Evolutionary conservation across 2,888 invertebrate genomes (phyloP).

Genomic region (Archips xylosteana): DNA sequence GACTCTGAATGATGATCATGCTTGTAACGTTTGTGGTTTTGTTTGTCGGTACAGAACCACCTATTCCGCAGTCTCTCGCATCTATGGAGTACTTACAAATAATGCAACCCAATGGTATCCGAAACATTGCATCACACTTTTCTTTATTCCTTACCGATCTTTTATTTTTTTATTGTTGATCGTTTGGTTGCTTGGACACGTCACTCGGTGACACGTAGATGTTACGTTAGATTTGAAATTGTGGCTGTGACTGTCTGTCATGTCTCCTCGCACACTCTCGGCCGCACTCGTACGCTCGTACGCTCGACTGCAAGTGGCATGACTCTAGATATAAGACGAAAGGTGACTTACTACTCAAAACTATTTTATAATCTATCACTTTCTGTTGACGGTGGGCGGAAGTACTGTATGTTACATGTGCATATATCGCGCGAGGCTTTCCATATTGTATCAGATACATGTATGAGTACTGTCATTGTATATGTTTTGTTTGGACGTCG

Average conservation of each 20-base stretch:
- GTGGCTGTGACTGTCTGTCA: constrained; percentile 81
- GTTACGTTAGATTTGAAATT: constrained; percentile 71
- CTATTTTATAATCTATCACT: constrained; percentile 77
- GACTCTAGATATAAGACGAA: constrained; percentile 71
- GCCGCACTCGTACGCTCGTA: constrained; percentile 60
- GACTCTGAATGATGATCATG: constrained; percentile 58
- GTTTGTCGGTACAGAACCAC: constrained; percentile 83
- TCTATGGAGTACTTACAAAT: constrained; percentile 84
- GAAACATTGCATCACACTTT: constrained; percentile 72
- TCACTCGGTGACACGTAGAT: constrained; percentile 63
- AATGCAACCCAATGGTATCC: constrained; percentile 83
- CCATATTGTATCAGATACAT: constrained; percentile 69
- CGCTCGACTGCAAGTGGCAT: constrained; percentile 66
- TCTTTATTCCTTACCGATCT: constrained; percentile 56
- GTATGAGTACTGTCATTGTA: constrained; percentile 57
- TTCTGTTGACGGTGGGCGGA: constrained; percentile 62
- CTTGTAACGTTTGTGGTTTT: constrained; percentile 81
- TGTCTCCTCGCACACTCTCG: constrained; percentile 61
- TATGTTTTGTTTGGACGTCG: constrained; percentile 55
- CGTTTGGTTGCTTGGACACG: constrained; percentile 58
- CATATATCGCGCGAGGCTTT: constrained; percentile 73
- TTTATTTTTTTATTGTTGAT: constrained; percentile 52
- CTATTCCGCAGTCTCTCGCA: constrained; percentile 83
- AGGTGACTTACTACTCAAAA: constrained; percentile 92
- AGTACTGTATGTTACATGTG: constrained; percentile 70